Base-by-base conservation (phyloP, 1,140 invertebrate genomes). In the Mactra quadrangularis region DNA sequence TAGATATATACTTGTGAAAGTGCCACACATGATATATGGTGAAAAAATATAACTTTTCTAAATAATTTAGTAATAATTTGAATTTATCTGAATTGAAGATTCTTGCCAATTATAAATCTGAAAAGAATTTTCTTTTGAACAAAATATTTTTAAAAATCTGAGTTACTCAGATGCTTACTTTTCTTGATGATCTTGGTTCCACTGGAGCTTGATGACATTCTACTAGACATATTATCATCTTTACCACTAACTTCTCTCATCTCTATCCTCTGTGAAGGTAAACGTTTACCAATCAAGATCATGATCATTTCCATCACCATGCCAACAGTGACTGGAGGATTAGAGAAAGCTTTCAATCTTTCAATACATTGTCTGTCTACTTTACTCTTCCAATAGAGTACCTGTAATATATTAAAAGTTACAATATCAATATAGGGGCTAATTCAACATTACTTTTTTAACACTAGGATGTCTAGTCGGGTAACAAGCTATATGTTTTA, bases 231-330 rank as follows among this genome's bases (percentile, higher is more conserved):
- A 38, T 89, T 88, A 17, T 92, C 91, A 38, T 90, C 89, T 47
- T 85, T 87, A 52, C 70, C 71, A 15, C 82, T 57, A 15, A 45
- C 41, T 27, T 89, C 88, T 17, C 84, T 78, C 7, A 83, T 75
- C 57, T 90, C 89, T 29, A 90, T 84, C 35, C 91, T 78, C 82
- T 91, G 90, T n/a, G 88, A 88, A 31, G 91, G 90, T 45, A 92
- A 82, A 22, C 90, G 88, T 70, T 93, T 93, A 0, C 92, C 92
- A 74, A 93, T 92, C 45, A 93, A 83, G 31, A 89, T 91, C 90
- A 92, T 92, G n/a, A 93, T 89, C 92, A 93, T 93, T 83, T 93
- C 92, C 90, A 93, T 92, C 66, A 93, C 90, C 62, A 92, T 90
- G 9, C 91, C 92, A 15, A 93, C 92, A 53, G 93, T 77, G 3